phyloP scores from a whole-genome alignment of 2,888 invertebrate genomes.

The Cosmorhoe ocellata region DNA sequence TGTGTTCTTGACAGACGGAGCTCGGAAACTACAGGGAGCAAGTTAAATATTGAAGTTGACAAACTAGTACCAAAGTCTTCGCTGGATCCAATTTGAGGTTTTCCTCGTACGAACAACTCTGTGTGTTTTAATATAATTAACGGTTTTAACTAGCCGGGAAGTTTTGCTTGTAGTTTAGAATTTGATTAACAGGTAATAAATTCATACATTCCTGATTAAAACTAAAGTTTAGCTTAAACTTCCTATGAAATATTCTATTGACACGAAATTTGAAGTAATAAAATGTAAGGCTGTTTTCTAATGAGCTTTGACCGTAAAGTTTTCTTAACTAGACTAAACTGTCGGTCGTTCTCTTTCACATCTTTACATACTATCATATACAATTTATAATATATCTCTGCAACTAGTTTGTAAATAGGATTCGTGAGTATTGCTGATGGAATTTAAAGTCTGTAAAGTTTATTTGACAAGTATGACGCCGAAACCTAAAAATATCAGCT shows the following conservation, averaged over 20 bases:
- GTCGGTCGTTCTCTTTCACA: too few relatives aligned
- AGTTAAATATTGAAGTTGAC: slow-evolving; percentile 73
- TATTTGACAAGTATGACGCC: not conserved
- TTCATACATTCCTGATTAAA: too few relatives aligned
- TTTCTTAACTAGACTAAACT: too few relatives aligned
- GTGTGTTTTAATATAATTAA: slow-evolving; percentile 50
- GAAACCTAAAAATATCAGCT: slow-evolving; percentile 4
- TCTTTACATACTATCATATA: too few relatives aligned
- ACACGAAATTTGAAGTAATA: too few relatives aligned
- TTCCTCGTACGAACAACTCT: slow-evolving; percentile 36
- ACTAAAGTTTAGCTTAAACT: too few relatives aligned
- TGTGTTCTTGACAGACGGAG: slow-evolving; percentile 60
- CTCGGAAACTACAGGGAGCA: slow-evolving; percentile 57
- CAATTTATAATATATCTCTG: too few relatives aligned
- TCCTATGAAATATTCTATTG: too few relatives aligned
- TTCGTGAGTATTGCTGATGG: not conserved
- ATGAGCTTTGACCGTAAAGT: too few relatives aligned
- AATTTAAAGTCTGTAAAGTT: not conserved
- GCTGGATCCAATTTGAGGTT: slow-evolving; percentile 51
- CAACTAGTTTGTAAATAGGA: too few relatives aligned
- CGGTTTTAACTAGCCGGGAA: slow-evolving; percentile 37
- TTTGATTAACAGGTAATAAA: slow-evolving; percentile 1
- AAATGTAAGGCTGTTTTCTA: too few relatives aligned
- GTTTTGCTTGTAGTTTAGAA: slow-evolving; percentile 18
- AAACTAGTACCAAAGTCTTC: slow-evolving; percentile 56